Percentiles rank a stretch among this genome's conserved stretches.
Evolutionary conservation across 2,113 vertebrate genomes (phyloP).

Genomic region (Hucho hucho): DNA sequence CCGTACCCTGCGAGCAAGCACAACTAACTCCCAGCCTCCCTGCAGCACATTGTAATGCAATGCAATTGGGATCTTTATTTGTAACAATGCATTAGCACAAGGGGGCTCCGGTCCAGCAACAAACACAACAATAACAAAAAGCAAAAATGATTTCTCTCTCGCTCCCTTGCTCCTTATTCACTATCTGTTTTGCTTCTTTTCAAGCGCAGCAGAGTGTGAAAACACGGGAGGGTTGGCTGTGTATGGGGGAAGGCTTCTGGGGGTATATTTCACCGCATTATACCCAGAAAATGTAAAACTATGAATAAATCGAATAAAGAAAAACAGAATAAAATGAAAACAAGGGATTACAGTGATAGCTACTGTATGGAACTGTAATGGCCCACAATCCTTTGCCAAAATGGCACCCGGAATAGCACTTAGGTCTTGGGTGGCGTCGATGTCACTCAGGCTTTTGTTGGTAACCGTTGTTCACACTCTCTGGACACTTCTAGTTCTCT

Average conservation of each 20-base stretch:
- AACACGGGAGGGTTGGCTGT: slow-evolving; percentile 22
- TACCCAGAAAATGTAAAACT: slow-evolving; percentile 52
- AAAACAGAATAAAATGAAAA: slow-evolving; percentile 18
- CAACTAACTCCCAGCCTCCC: slow-evolving; percentile 42
- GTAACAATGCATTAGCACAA: slow-evolving; percentile 40
- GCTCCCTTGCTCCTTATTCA: slow-evolving; percentile 8
- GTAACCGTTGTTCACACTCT: slow-evolving; percentile 27
- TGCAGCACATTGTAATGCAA: slow-evolving; percentile 33
- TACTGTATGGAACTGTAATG: slow-evolving; percentile 24
- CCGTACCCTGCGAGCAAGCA: slow-evolving; percentile 25
- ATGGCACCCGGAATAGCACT: neutral
- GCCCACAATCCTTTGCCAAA: neutral
- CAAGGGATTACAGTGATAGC: slow-evolving; percentile 21
- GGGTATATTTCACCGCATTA: slow-evolving; percentile 41
- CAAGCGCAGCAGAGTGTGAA: slow-evolving; percentile 42
- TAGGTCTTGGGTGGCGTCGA: slow-evolving; percentile 4
- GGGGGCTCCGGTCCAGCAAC: neutral
- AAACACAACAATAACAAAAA: slow-evolving; percentile 31
- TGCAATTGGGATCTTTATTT: slow-evolving; percentile 57
- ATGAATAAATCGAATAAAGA: slow-evolving; percentile 35
- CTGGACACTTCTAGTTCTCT: slow-evolving; percentile 10
- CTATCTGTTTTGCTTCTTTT: slow-evolving; percentile 38
- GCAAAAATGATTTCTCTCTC: slow-evolving; percentile 33
- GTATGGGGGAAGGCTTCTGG: slow-evolving; percentile 30
- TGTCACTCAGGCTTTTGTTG: slow-evolving; percentile 27